Evolutionary conservation across 2,888 invertebrate species (phyloP), one percentile per base, ranked within the genome.

Genomic region (Troides helena): DNA sequence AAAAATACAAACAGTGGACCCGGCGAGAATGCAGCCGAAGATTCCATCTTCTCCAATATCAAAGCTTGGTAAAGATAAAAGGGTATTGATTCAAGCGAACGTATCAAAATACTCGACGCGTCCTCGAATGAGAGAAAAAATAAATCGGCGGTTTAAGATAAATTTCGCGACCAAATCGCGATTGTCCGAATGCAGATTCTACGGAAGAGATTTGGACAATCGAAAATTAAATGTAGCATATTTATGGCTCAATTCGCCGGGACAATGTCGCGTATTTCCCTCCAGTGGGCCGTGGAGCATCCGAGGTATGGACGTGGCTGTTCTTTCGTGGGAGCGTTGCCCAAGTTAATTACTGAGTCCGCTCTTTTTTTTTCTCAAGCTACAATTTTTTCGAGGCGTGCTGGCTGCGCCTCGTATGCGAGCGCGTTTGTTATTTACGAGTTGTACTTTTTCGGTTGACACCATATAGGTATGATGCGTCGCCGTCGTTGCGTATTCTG

Each of bases 361-460:
- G 76, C 82, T 85, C 86, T 87, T 87, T 86, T 18, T 18, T 53
- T 53, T 4, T 53, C n/a, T 53, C 53, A 17, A n/a, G 53, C 18
- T 53, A 53, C 53, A 53, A 18, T 53, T 53, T 6, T 18, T 17
- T 4, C 53, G 17, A 53, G 14, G 53, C 53, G 6, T 4, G 6
- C 14, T 53, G 17, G 18, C n/a, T 81, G 72, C 80, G 77, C 79
- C 82, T 0, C 63, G 53, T 83, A 81, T 80, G 76, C 78, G 80
- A 79, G 81, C 85, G 85, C 83, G 84, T 90, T 89, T 90, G 89
- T 89, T 90, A 89, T 90, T 87, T 90, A 86, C 85, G 86, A 87
- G 79, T 76, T 74, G 81, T 78, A 80, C 82, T 87, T 90, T 89
- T 92, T 87, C 80, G 85, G 81, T 76, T 83, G 86, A 83, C 85